phyloP scores from a whole-genome alignment of 2,888 invertebrate species.

The Brachyptera risi region DNA sequence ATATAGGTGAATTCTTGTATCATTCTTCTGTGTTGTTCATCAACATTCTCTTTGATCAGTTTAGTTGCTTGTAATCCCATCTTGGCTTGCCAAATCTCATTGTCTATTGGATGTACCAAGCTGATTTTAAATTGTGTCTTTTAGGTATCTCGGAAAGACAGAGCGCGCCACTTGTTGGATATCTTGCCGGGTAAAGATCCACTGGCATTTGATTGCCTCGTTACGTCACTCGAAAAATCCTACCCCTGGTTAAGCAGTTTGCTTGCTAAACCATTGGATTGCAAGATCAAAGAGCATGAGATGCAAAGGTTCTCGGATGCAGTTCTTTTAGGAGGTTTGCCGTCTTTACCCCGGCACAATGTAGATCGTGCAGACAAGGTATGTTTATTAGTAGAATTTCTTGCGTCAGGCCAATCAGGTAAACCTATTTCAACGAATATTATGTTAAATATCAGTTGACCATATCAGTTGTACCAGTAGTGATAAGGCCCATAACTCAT shows the following conservation, averaged over 20 bases:
- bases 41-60: no score
- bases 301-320: conserved; percentile 51
- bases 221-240: conserved; percentile 52
- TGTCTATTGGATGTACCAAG: neutral
- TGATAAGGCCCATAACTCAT: no score
- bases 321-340: conserved; percentile 55
- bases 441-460: neutral
- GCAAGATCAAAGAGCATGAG: conserved; percentile 38
- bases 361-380: conserved; percentile 48
- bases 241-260: conserved; percentile 56
- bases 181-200: conserved; percentile 46
- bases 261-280: conserved; percentile 40
- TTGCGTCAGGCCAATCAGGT: neutral
- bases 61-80: no score
- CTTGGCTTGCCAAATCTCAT: neutral
- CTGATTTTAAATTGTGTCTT: conserved; percentile 35
- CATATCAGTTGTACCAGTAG: no score
- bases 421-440: neutral
- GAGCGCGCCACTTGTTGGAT: conserved; percentile 46
- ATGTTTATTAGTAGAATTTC: neutral
- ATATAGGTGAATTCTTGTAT: no score
- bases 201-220: conserved; percentile 52
- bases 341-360: conserved; percentile 53
- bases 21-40: no score
- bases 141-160: conserved; percentile 46